phyloP scores from a whole-genome alignment of 2,888 invertebrate genomes.

The Dasypolia templi region DNA sequence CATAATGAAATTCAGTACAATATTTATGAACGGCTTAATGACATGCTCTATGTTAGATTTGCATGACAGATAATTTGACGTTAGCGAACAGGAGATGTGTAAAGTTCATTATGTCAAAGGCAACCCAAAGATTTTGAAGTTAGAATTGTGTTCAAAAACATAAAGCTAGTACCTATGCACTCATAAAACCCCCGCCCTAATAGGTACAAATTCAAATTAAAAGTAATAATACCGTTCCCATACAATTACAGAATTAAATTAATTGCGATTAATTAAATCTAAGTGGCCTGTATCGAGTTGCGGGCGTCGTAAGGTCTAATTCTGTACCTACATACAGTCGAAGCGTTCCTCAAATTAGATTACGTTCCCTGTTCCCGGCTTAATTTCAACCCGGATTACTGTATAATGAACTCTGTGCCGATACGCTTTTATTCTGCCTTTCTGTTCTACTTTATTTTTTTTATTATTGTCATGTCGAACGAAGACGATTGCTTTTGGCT shows the following conservation, averaged over 20 bases:
- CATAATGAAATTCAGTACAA: too few relatives aligned
- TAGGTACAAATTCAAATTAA: constrained; percentile 46
- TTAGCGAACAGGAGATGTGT: too few relatives aligned
- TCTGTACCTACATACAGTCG: constrained; percentile 45
- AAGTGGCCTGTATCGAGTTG: constrained; percentile 62
- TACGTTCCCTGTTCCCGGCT: constrained; percentile 63
- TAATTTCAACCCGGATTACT: constrained; percentile 69
- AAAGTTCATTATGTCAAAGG: background rate
- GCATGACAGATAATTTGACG: too few relatives aligned
- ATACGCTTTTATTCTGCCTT: constrained; percentile 38
- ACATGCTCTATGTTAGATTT: too few relatives aligned
- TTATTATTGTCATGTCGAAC: constrained; percentile 11
- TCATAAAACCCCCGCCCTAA: background rate
- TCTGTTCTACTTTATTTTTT: constrained; percentile 30
- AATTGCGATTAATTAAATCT: constrained; percentile 63
- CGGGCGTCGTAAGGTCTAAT: constrained; percentile 53
- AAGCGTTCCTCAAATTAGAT: constrained; percentile 66
- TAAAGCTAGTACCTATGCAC: background rate
- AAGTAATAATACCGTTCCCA: constrained; percentile 54
- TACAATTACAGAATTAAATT: constrained; percentile 60
- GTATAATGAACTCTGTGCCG: constrained; percentile 66
- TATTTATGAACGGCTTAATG: too few relatives aligned
- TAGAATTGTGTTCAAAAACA: background rate
- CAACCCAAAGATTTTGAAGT: background rate
- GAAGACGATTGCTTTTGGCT: constrained; percentile 33